These are phyloP conservation scores for Rhineura floridana DNA, from an alignment of 2,113 vertebrate species.

Conservation along the genomic window DNA sequence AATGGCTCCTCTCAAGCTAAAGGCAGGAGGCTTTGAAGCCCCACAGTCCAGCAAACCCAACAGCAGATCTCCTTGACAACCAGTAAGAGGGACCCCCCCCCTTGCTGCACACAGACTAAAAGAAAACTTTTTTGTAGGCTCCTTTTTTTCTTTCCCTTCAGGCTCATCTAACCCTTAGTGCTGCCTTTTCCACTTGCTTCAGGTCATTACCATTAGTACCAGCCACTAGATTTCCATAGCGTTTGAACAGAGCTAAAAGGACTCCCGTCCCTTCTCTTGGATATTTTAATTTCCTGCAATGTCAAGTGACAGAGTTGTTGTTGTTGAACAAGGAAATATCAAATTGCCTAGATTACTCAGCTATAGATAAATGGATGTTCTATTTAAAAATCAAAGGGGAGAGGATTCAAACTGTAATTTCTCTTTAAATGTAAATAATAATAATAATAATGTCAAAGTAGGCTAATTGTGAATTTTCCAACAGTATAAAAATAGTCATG, in stretches of 20 bases:
- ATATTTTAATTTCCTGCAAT: background rate
- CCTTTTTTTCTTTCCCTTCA: slow-evolving; percentile 11
- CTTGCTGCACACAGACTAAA: slow-evolving; percentile 47
- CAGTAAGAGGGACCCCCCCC: slow-evolving; percentile 44
- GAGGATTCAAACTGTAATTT: background rate
- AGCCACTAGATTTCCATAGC: background rate
- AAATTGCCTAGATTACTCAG: background rate
- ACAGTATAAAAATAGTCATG: background rate
- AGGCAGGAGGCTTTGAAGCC: slow-evolving; percentile 46
- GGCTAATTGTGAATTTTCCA: background rate
- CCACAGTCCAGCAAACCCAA: slow-evolving; percentile 62
- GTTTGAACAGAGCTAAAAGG: background rate
- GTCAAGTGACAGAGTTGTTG: background rate
- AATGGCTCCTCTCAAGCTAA: slow-evolving; percentile 56
- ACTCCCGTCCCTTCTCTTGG: background rate
- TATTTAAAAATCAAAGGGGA: rapidly evolving
- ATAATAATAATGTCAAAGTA: background rate
- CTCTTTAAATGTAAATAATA: background rate
- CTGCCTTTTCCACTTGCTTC: slow-evolving; percentile 10
- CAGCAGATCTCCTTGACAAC: slow-evolving; percentile 73
- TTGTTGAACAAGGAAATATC: background rate
- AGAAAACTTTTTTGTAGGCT: slow-evolving; percentile 50
- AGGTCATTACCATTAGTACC: background rate
- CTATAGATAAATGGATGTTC: background rate
- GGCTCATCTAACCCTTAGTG: background rate